A percentile compares a stretch with the other conserved stretches of the same genome.
Evolutionary conservation across 2,113 vertebrate species (phyloP).

Genomic region (Aspiorhynchus laticeps): DNA sequence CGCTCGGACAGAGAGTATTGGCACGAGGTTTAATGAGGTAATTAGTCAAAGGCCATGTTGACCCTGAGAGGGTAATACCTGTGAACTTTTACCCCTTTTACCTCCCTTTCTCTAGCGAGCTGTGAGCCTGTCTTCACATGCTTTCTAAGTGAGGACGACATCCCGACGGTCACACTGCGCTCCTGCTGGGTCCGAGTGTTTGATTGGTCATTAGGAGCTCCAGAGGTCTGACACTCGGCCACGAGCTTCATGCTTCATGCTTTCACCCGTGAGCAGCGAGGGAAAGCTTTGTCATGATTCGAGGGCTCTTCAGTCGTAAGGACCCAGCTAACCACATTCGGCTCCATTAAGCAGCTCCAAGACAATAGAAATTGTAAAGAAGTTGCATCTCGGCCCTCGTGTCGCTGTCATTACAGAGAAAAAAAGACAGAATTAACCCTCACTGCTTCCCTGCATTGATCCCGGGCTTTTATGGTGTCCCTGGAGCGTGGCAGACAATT

Average conservation of each 20-base stretch:
- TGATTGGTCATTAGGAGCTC: conserved; percentile 55
- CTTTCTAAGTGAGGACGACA: conserved; percentile 61
- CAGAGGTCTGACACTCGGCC: conserved; percentile 3
- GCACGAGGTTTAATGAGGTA: conserved; percentile 76
- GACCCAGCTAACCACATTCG: conserved; percentile 53
- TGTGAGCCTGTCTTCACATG: conserved; percentile 2
- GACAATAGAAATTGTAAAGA: conserved; percentile 79
- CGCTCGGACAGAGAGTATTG: conserved; percentile 66
- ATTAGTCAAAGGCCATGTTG: conserved; percentile 75
- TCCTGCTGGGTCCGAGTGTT: conserved; percentile 35
- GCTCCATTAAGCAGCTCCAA: conserved; percentile 76
- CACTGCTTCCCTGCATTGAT: conserved; percentile 80
- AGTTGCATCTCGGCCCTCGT: conserved; percentile 71
- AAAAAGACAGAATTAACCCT: conserved; percentile 82
- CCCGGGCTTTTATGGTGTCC: conserved; percentile 77
- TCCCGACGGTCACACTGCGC: conserved; percentile 58
- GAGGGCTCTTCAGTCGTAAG: conserved; percentile 74
- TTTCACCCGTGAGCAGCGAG: conserved; percentile 31
- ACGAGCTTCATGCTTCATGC: neutral
- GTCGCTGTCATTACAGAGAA: conserved; percentile 79
- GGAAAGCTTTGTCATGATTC: conserved; percentile 72
- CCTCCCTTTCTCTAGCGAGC: neutral
- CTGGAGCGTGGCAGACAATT: conserved; percentile 82
- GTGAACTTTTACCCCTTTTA: conserved; percentile 56
- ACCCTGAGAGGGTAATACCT: conserved; percentile 76